Conservation (phyloP, 2,113 vertebrate species). For the Helogale parvula region DNA sequence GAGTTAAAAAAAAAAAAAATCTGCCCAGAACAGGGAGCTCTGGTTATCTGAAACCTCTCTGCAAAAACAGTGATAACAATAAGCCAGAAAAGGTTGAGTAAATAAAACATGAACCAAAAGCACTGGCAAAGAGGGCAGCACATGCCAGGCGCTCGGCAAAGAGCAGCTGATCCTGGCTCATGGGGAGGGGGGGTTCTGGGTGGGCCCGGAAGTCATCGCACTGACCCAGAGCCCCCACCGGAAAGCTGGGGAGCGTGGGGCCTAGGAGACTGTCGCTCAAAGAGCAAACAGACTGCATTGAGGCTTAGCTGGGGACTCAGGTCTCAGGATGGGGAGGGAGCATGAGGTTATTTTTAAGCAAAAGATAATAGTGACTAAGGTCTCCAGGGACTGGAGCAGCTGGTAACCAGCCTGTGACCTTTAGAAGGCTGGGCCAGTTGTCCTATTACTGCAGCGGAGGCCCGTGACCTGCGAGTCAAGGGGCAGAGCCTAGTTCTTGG, state of each 20-base stretch:
- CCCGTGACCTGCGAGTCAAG: background rate
- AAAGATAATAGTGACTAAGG: background rate
- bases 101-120: accelerated
- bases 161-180: background rate
- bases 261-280: background rate
- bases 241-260: background rate
- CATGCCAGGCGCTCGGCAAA: accelerated
- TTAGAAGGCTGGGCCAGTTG: background rate
- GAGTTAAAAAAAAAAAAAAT: background rate
- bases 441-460: background rate
- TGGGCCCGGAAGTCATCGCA: accelerated
- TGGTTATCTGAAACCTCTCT: background rate
- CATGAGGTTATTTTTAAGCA: slow-evolving; percentile 26
- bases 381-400: background rate
- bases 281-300: background rate
- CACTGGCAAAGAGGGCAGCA: background rate
- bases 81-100: background rate
- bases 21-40: background rate
- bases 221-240: background rate
- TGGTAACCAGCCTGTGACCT: background rate
- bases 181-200: background rate
- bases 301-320: background rate
- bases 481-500: background rate
- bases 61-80: background rate
- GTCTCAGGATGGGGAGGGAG: background rate